phyloP scores from a whole-genome alignment of 2,888 invertebrate genomes.

The Eupithecia pulchellata region DNA sequence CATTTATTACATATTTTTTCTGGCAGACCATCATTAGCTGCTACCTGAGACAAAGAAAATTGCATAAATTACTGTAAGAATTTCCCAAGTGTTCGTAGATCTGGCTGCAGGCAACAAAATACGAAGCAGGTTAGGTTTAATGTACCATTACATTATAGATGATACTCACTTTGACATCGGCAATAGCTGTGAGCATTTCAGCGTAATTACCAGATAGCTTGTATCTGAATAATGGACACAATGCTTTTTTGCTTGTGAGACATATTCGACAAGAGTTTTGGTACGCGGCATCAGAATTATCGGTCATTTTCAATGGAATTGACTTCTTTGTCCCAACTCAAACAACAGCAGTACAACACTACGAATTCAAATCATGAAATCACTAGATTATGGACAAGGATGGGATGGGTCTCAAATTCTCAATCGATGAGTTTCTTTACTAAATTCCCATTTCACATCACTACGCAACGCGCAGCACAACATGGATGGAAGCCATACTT shows the following conservation, averaged over 20 bases:
- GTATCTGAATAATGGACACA: constrained; percentile 79
- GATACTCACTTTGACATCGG: constrained; percentile 75
- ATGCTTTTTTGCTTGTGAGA: constrained; percentile 71
- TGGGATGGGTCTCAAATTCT: constrained; percentile 23
- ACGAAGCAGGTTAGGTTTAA: not conserved
- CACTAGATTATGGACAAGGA: constrained; percentile 40
- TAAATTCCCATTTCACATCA: constrained; percentile 52
- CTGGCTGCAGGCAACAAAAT: not conserved
- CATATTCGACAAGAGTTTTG: constrained; percentile 80
- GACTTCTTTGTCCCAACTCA: no score
- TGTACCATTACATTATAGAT: not conserved
- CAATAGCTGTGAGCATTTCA: constrained; percentile 82
- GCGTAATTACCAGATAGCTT: constrained; percentile 82
- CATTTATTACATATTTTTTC: constrained; percentile 79
- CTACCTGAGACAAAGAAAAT: constrained; percentile 59
- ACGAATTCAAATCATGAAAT: constrained; percentile 39
- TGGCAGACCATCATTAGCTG: constrained; percentile 78
- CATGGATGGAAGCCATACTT: constrained; percentile 34
- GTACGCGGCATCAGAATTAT: constrained; percentile 63
- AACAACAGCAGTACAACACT: constrained; percentile 26
- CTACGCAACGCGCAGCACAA: constrained; percentile 39
- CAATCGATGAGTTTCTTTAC: constrained; percentile 41
- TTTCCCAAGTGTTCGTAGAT: not conserved
- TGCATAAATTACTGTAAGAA: not conserved
- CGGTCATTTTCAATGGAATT: constrained; percentile 59